Conservation (phyloP, 2,113 vertebrate genomes). For the Leuciscus idus region DNA sequence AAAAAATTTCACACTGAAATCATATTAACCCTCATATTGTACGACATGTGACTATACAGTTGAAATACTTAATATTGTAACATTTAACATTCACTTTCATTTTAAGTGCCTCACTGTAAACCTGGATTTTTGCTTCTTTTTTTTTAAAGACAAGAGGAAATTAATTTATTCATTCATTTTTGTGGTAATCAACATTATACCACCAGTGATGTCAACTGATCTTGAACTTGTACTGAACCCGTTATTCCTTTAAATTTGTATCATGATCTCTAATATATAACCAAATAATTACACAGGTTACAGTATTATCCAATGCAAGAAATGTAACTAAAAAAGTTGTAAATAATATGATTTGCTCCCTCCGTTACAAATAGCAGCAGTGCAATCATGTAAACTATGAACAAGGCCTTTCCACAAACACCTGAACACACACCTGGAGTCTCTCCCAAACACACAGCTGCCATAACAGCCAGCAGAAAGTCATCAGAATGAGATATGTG, state of each 20-base stretch:
- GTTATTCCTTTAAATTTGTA: not conserved
- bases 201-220: not conserved
- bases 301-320: constrained; percentile 3
- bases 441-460: not conserved
- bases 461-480: constrained; percentile 11
- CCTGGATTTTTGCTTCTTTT: not conserved
- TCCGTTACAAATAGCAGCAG: constrained; percentile 48
- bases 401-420: constrained; percentile 1
- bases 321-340: constrained; percentile 10
- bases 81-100: not conserved
- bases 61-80: not conserved
- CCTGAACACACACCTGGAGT: not conserved
- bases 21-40: not conserved
- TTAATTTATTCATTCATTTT: not conserved
- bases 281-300: not conserved
- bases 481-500: constrained; percentile 42
- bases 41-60: not conserved
- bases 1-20: not conserved
- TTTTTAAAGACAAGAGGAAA: not conserved
- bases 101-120: not conserved
- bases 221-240: not conserved
- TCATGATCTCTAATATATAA: not conserved
- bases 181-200: not conserved
- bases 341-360: constrained; percentile 48
- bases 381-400: constrained; percentile 36